Evolutionary conservation across 1,140 invertebrate genomes (phyloP).

Genomic region (Hestina assimilis): DNA sequence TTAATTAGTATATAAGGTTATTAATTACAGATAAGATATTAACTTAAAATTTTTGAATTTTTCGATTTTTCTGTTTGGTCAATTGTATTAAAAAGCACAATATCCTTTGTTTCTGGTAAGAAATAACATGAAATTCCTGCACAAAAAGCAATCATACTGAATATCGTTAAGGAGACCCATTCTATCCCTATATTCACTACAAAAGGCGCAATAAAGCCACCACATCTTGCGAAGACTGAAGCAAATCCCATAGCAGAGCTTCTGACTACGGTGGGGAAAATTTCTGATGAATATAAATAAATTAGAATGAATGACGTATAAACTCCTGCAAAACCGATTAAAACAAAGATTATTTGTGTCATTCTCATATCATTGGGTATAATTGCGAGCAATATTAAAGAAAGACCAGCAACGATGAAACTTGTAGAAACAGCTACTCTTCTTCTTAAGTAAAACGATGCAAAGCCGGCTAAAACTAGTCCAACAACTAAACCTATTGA

Average conservation of each 20-base stretch:
- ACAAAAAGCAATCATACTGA: slow-evolving; percentile 45
- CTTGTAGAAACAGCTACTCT: slow-evolving; percentile 53
- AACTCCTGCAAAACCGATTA: slow-evolving; percentile 82
- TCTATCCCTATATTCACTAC: slow-evolving; percentile 78
- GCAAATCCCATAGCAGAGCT: slow-evolving; percentile 82
- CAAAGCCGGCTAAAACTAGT: slow-evolving; percentile 80
- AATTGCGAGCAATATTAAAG: slow-evolving; percentile 50
- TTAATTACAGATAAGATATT: not conserved
- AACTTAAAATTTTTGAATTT: not conserved
- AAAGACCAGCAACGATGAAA: slow-evolving; percentile 46
- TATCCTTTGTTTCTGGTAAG: slow-evolving; percentile 61
- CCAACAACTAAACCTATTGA: slow-evolving; percentile 80
- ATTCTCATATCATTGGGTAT: slow-evolving; percentile 38
- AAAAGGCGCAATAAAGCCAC: slow-evolving; percentile 84
- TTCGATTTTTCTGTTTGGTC: slow-evolving; percentile 42
- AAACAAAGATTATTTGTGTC: slow-evolving; percentile 66
- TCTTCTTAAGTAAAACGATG: slow-evolving; percentile 81
- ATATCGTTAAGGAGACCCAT: slow-evolving; percentile 58
- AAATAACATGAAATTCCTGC: slow-evolving; percentile 53
- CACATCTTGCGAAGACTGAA: slow-evolving; percentile 81
- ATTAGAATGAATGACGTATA: slow-evolving; percentile 79
- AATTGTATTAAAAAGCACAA: slow-evolving; percentile 54
- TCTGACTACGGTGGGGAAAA: slow-evolving; percentile 84
- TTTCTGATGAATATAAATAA: slow-evolving; percentile 83
- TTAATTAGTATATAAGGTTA: not conserved